Evolutionary conservation across 2,113 vertebrate species (phyloP).

Genomic region (Carollia perspicillata): DNA sequence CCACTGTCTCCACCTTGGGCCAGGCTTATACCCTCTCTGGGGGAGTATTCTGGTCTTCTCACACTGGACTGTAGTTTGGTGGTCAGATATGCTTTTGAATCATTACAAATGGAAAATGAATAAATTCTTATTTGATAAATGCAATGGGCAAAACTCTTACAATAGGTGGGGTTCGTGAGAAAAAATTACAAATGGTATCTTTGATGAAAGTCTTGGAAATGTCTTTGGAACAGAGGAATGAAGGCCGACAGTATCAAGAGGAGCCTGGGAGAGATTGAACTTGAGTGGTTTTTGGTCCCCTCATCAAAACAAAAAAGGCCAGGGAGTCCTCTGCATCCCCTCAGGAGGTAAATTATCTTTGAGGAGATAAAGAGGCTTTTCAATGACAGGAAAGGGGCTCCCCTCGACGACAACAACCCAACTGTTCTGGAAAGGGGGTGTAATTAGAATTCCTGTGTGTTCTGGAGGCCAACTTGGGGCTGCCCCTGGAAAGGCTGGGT

Average conservation of each 20-base stretch:
- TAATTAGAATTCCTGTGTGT: background rate
- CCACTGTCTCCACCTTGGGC: background rate
- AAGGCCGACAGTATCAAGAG: background rate
- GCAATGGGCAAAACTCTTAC: background rate
- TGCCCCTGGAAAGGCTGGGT: background rate
- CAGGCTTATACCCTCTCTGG: fast-evolving
- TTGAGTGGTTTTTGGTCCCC: background rate
- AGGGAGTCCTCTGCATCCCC: background rate
- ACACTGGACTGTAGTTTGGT: background rate
- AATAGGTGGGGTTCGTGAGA: background rate
- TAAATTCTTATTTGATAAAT: background rate
- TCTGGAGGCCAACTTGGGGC: background rate
- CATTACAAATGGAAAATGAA: background rate
- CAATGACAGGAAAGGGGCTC: background rate
- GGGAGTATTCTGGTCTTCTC: background rate
- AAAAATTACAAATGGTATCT: background rate
- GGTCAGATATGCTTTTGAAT: background rate
- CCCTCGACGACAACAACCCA: background rate
- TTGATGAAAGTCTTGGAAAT: background rate
- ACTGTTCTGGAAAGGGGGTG: background rate
- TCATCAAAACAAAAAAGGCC: background rate
- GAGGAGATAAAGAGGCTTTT: background rate
- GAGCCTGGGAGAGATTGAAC: background rate
- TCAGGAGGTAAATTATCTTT: background rate
- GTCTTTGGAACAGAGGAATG: background rate